Conservation (phyloP, 2,888 invertebrate species). For the Gastrophysa polygoni region DNA sequence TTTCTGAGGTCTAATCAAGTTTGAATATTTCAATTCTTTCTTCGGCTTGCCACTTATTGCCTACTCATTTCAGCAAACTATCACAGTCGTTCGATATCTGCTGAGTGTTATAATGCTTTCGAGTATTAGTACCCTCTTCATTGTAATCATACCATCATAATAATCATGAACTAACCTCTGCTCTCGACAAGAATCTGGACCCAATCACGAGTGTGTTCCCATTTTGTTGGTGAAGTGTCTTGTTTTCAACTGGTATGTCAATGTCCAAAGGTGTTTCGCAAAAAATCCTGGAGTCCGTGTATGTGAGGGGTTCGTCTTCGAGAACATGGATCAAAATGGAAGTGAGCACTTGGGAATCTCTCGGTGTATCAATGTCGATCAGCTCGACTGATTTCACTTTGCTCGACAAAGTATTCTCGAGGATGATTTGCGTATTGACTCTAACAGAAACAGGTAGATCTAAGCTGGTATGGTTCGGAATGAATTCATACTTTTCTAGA, state of each 20-base stretch:
- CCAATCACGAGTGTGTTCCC: slow-evolving; percentile 45
- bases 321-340: slow-evolving; percentile 65
- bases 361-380: slow-evolving; percentile 27
- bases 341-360: slow-evolving; percentile 52
- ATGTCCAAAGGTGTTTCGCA: slow-evolving; percentile 50
- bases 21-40: too few relatives aligned
- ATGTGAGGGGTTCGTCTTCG: slow-evolving; percentile 71
- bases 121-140: too few relatives aligned
- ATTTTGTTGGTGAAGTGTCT: slow-evolving; percentile 59
- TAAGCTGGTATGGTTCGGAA: slow-evolving; percentile 62
- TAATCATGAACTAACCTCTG: slow-evolving; percentile 42
- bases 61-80: too few relatives aligned
- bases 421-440: slow-evolving; percentile 69
- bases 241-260: slow-evolving; percentile 66
- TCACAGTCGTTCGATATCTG: too few relatives aligned
- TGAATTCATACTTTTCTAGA: slow-evolving; percentile 75
- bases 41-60: too few relatives aligned
- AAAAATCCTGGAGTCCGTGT: slow-evolving; percentile 70
- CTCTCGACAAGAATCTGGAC: slow-evolving; percentile 59
- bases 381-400: slow-evolving; percentile 60
- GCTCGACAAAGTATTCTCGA: slow-evolving; percentile 68
- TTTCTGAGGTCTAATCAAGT: too few relatives aligned
- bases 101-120: too few relatives aligned
- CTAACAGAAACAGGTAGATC: slow-evolving; percentile 59
- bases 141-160: too few relatives aligned